Conservation (phyloP, 2,797 vertebrate genomes). For the Arctocebus calabarensis region DNA sequence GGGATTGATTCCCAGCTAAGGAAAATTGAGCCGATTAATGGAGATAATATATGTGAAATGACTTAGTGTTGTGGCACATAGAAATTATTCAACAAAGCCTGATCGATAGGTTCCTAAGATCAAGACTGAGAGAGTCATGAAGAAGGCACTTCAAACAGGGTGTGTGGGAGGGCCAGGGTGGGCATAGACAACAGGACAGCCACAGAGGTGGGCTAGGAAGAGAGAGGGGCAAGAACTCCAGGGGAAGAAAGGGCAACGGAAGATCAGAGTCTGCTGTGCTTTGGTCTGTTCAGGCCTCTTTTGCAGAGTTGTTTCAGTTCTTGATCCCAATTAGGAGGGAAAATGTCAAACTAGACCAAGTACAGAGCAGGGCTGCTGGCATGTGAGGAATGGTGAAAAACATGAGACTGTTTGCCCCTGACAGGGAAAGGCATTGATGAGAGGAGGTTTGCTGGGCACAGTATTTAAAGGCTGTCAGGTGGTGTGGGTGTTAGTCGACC, state of each 20-base stretch:
- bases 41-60: background rate
- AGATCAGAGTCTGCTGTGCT: too few species aligned
- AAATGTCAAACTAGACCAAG: background rate
- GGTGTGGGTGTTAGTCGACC: background rate
- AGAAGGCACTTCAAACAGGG: background rate
- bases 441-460: background rate
- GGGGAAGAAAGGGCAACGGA: background rate
- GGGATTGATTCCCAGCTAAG: background rate
- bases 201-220: rapidly evolving
- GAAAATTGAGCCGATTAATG: background rate
- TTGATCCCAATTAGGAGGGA: background rate
- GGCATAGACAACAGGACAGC: background rate
- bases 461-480: background rate
- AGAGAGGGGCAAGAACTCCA: background rate
- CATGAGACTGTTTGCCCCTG: background rate
- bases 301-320: background rate
- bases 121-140: background rate
- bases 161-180: rapidly evolving
- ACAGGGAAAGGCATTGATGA: background rate
- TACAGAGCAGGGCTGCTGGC: background rate
- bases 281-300: background rate
- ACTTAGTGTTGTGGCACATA: background rate
- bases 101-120: background rate
- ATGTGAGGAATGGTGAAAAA: background rate
- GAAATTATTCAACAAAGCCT: background rate